Base-by-base conservation (phyloP, 37 sponge, comb jelly and placozoan species). In the Aplysina aerophoba region DNA sequence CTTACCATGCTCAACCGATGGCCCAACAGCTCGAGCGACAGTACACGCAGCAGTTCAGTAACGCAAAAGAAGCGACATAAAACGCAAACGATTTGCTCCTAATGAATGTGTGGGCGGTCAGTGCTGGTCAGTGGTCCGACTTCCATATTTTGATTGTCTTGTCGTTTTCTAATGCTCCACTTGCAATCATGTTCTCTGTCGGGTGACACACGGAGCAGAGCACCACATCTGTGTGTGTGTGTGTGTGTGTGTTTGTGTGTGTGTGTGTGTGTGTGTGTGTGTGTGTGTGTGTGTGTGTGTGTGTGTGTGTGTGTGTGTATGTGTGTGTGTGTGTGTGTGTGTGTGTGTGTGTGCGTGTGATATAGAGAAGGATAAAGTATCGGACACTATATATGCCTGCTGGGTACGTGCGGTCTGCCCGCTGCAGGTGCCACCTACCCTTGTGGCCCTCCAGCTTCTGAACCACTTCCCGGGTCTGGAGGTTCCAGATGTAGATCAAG, bases 91-190 rank as follows among this genome's bases (percentile, higher is more conserved):
- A 8, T 44, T 44, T 44, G 6, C 50, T 44, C 8, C 50, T 44
- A 44, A n/a, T n/a, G n/a, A n/a, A n/a, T n/a, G n/a, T n/a, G n/a
- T n/a, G n/a, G n/a, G n/a, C n/a, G n/a, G n/a, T n/a, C n/a, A n/a
- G n/a, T n/a, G n/a, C 6, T 15, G 50, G 50, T 35, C 37, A 71
- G 37, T 71, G 73, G 84, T 96, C 99, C 17, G 94, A 94, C 73
- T 90, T 86, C 99, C 99, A 98, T 20, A 98, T 85, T 73, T 98
- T 98, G 64, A 98, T 94, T 0, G 95, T 98, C 55, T 96, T 98
- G 85, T 98, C 99, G 25, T 90, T 83, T 55, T 94, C 96, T 57
- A 98, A 78, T 64, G 96, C 85, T 64, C 96, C 99, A 1, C 91
- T 90, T 24, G 96, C 99, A 24, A 98, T 92, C 84, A 98, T 95